Conservation (phyloP, 1,140 invertebrate species). For the Colletes latitarsis region DNA sequence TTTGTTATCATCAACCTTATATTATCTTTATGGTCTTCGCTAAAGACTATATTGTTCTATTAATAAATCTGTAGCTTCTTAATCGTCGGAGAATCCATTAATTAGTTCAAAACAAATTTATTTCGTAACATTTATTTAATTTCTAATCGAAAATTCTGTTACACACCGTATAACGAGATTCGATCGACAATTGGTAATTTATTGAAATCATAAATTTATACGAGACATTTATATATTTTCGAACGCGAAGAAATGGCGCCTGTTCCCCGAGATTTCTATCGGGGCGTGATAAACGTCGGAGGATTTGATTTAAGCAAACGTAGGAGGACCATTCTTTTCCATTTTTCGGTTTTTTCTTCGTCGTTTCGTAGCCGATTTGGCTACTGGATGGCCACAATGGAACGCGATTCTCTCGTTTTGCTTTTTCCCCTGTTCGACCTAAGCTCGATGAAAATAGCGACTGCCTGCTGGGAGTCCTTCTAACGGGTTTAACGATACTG, state of each 20-base stretch:
- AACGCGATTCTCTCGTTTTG: background rate
- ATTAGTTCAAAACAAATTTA: too few species aligned
- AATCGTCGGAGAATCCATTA: too few species aligned
- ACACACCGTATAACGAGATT: too few species aligned
- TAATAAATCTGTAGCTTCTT: too few species aligned
- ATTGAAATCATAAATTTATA: background rate
- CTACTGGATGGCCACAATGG: slow-evolving; percentile 2
- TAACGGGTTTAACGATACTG: background rate
- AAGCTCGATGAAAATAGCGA: background rate
- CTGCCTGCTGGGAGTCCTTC: slow-evolving; percentile 14
- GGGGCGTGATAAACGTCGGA: background rate
- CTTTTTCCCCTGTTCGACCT: background rate
- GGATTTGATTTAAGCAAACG: slow-evolving; percentile 18
- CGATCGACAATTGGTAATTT: too few species aligned
- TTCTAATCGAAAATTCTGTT: too few species aligned
- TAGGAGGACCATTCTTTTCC: background rate
- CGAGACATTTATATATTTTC: background rate
- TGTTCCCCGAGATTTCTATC: background rate
- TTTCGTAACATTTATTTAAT: too few species aligned
- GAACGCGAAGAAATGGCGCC: background rate
- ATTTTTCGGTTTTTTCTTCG: slow-evolving; percentile 2
- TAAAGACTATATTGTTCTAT: too few species aligned
- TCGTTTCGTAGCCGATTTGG: background rate
- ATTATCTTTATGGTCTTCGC: background rate
- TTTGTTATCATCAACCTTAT: background rate